These are phyloP conservation scores for Stratiomys singularior DNA, from an alignment of 2,888 invertebrate genomes.

Conservation along the genomic window DNA sequence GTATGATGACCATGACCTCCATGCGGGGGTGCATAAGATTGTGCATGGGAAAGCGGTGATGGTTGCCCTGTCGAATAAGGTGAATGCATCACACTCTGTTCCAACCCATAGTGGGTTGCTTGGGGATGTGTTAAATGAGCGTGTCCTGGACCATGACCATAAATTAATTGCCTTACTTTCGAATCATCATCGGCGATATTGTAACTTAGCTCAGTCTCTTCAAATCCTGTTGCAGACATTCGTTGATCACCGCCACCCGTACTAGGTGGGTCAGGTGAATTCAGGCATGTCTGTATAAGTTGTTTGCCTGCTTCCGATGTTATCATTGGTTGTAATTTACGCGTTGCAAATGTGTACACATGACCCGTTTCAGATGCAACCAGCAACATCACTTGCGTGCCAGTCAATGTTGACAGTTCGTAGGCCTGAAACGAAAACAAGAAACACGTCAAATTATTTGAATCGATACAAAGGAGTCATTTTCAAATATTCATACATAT, in stretches of 20 bases:
- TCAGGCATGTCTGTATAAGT: conserved; percentile 97
- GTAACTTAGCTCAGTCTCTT: conserved; percentile 98
- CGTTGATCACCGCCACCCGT: conserved; percentile 84
- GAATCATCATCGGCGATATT: conserved; percentile 94
- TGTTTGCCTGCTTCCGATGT: conserved; percentile 97
- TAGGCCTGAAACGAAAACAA: conserved; percentile 83
- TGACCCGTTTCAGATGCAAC: conserved; percentile 99
- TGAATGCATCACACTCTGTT: conserved; percentile 80
- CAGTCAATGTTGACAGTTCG: conserved; percentile 97
- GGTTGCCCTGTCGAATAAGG: conserved; percentile 68
- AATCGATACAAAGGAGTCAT: no score
- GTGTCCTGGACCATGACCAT: conserved; percentile 78
- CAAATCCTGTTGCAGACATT: conserved; percentile 98
- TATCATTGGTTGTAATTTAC: conserved; percentile 99
- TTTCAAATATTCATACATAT: no score
- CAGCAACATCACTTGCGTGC: conserved; percentile 99
- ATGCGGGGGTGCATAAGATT: conserved; percentile 63
- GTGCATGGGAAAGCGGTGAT: conserved; percentile 73
- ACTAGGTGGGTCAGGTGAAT: conserved; percentile 92
- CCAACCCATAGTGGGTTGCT: conserved; percentile 73
- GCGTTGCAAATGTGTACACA: conserved; percentile 99
- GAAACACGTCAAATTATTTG: no score
- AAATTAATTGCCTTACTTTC: conserved; percentile 97
- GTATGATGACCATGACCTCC: conserved; percentile 69
- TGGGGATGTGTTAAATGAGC: conserved; percentile 74